These are phyloP conservation scores for Salmo trutta DNA, from an alignment of 2,797 vertebrate genomes.

Conservation along the genomic window DNA sequence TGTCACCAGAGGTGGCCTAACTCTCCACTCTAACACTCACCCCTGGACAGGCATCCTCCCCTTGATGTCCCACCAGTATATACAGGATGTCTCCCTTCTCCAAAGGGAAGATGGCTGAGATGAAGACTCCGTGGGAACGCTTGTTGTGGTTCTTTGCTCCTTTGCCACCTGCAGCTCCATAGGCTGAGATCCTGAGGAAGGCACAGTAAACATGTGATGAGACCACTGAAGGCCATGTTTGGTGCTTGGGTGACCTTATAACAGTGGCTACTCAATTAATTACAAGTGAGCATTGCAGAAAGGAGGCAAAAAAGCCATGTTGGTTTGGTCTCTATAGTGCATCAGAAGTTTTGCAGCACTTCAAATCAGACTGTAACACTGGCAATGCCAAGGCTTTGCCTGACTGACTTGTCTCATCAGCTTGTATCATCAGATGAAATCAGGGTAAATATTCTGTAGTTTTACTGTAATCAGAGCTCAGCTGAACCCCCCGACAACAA, in stretches of 20 bases:
- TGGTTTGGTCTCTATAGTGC: not conserved
- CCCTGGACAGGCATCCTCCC: constrained; percentile 89
- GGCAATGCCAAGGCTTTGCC: not conserved
- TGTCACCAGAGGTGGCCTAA: not conserved
- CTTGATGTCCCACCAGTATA: constrained; percentile 89
- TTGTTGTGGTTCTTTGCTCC: constrained; percentile 92
- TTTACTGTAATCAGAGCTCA: not conserved
- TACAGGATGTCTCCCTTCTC: constrained; percentile 85
- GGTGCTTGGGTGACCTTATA: not conserved
- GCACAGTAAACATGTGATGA: constrained; percentile 53
- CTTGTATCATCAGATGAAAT: not conserved
- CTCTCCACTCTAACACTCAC: constrained; percentile 65
- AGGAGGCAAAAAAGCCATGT: not conserved
- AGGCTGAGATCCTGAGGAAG: constrained; percentile 86
- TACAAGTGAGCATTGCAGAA: not conserved
- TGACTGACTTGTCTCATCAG: not conserved
- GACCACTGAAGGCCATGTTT: not conserved
- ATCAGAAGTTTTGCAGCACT: not conserved
- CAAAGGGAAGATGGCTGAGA: constrained; percentile 85
- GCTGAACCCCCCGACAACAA: not conserved
- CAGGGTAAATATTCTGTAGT: not conserved
- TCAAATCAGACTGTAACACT: no score
- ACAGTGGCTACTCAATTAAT: not conserved
- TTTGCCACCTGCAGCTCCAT: constrained; percentile 88
- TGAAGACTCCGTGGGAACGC: constrained; percentile 85